Base-by-base conservation (phyloP, 2,113 vertebrate species). In the Tenrec ecaudatus region DNA sequence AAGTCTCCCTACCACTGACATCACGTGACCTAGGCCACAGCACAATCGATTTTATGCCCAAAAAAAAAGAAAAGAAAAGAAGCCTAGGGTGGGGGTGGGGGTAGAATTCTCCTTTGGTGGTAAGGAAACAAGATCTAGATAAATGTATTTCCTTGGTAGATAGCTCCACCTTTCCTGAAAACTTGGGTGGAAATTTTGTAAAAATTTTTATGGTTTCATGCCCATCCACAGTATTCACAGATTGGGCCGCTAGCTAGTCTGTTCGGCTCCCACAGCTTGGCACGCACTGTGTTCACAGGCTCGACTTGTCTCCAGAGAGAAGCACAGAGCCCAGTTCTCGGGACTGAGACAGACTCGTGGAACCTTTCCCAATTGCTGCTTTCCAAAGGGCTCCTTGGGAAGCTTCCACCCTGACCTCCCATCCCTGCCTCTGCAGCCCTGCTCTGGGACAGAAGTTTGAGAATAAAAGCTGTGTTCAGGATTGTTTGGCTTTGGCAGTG, bases 371-470 rank as follows among this genome's bases (percentile, higher is more conserved):
- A 58, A 76, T 31, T 0, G 16, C 53, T 16, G 38, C 66, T 92
- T 86, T 86, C 64, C 36, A 79, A 94, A 47, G 57, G 38, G 20
- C 4, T 88, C 57, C 86, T 96, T 89, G 79, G 73, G 68, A 86
- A 82, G 33, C 53, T 83, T 81, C 68, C 57, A 11, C 23, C 62
- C 80, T 76, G 88, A 77, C n/a, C 25, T 64, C 58, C 69, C 80
- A 82, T 77, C 31, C 69, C 12, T 69, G n/a, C 43, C 83, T 86
- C 86, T 91, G 27, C 20, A 82, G 36, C 58, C 92, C 31, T 36
- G 76, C 38, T 60, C 82, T 47, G 60, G 60, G 75, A 58, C 47
- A 57, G 31, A 66, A 66, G 80, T 62, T 68, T 81, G 16, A 88
- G 82, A 43, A n/a, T 40, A n/a, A 10, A 36, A 82, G 79, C 36